Base-by-base conservation (phyloP, 2,888 invertebrate genomes). In the Dendrolimus pini region DNA sequence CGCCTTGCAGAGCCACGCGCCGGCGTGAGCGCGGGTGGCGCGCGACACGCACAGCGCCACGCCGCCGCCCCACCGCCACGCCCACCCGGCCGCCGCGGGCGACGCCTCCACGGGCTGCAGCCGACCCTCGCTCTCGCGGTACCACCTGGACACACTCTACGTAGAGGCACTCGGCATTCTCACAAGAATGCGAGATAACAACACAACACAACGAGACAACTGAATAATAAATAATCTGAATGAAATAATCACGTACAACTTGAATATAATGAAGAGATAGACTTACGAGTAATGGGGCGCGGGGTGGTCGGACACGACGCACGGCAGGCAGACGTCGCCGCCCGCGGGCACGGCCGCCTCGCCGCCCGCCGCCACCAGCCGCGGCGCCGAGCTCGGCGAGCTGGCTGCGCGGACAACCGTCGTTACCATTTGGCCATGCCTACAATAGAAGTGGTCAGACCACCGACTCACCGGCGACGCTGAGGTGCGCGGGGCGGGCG, bases 1-100 rank as follows among this genome's bases (percentile, higher is more conserved):
- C 9, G 94, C 94, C 67, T 93, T 92, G 82, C 95, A 95, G 58
- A 93, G 92, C 91, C 95, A 95, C 55, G 92, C 87, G 52, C 95
- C 95, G 41, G 91, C 90, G 70, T 93, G 93, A 56, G 89, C 80
- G 6, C 93, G 93, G 6, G 89, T 83, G 70, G 93, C 94, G 68
- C 92, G 93, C 54, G 92, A 92, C 61, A 93, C 89, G 80, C 95
- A 95, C 64, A 93, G 91, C 84, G 95, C 95, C 61, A 93, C 90
- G 52, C 95, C 95, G 55, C 92, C 92, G 72, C 94, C 78, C 95
- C 95, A 95, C 65, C 91, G 83, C 91, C 95, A 95, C 54, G 64
- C 60, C 57, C 88, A 83, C 47, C 89, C 60, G 6, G 30, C 3
- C 30, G 30, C 30, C 30, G 30, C 30, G 3, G 30, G 6, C 58